These are phyloP conservation scores for Tetragonisca angustula DNA, from an alignment of 2,888 invertebrate species.

Conservation along the genomic window DNA sequence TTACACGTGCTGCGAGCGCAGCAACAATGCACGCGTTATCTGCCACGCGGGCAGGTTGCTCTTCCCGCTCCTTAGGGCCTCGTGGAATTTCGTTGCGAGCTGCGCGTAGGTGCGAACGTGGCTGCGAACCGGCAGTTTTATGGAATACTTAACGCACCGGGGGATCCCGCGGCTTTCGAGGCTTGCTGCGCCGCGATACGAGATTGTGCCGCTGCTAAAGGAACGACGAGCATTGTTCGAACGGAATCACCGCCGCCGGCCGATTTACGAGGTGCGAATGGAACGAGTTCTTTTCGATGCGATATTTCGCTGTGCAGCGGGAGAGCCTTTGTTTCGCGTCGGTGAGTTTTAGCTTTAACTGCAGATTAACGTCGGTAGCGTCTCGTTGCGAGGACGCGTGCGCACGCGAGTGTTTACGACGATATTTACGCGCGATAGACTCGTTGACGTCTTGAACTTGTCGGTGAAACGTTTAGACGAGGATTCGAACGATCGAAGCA, in stretches of 20 bases:
- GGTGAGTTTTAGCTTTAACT: neutral
- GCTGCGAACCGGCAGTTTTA: slow-evolving; percentile 51
- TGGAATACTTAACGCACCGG: slow-evolving; percentile 58
- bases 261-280: slow-evolving; percentile 51
- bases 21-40: slow-evolving; percentile 47
- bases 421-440: too few relatives aligned
- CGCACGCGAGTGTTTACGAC: neutral
- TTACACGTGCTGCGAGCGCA: slow-evolving; percentile 47
- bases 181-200: slow-evolving; percentile 52
- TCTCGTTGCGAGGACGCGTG: neutral
- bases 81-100: slow-evolving; percentile 30
- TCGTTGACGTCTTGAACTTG: neutral
- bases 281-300: neutral
- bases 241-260: slow-evolving; percentile 22
- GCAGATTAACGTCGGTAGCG: slow-evolving; percentile 2
- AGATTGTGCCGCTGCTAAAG: slow-evolving; percentile 39
- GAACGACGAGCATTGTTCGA: slow-evolving; percentile 33
- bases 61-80: neutral
- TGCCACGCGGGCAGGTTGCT: slow-evolving; percentile 26
- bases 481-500: neutral
- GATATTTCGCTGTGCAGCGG: slow-evolving; percentile 33
- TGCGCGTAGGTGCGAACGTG: slow-evolving; percentile 44
- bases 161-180: slow-evolving; percentile 47
- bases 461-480: too few relatives aligned
- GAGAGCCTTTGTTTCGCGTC: neutral